A percentile compares a stretch with the other conserved stretches of the same genome.
phyloP scores from a whole-genome alignment of 2,797 vertebrate species.

The Mormyrus proboscirostris region DNA sequence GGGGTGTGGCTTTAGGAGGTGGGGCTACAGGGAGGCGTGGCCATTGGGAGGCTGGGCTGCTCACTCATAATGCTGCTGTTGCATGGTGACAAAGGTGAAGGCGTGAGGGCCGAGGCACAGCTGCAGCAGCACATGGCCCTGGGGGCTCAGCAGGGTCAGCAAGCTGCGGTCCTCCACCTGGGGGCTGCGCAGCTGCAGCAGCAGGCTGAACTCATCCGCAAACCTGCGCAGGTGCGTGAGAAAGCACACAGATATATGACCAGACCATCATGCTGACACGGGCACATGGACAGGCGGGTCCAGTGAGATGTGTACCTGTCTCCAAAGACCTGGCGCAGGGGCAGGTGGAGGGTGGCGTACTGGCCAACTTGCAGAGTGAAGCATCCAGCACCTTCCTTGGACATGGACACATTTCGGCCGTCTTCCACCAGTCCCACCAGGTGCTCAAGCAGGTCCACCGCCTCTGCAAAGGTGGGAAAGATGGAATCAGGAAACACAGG shows the following conservation, averaged over 20 bases:
- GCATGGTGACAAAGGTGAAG: slow-evolving; percentile 69
- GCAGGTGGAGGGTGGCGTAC: slow-evolving; percentile 72
- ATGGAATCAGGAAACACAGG: slow-evolving; percentile 21
- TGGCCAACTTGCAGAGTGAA: slow-evolving; percentile 68
- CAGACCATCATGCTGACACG: background rate
- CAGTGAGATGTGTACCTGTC: slow-evolving; percentile 53
- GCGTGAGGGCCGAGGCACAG: slow-evolving; percentile 60
- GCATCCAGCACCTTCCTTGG: slow-evolving; percentile 56
- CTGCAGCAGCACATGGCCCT: slow-evolving; percentile 68
- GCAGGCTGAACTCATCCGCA: slow-evolving; percentile 72
- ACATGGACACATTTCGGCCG: slow-evolving; percentile 63
- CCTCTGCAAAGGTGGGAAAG: slow-evolving; percentile 50
- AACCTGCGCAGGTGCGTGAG: slow-evolving; percentile 56
- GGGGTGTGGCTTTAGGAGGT: background rate
- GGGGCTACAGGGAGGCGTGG: background rate
- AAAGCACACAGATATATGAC: background rate
- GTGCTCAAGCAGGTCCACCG: slow-evolving; percentile 69
- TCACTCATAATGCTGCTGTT: slow-evolving; percentile 81
- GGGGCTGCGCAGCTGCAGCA: slow-evolving; percentile 65
- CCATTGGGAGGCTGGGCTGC: slow-evolving; percentile 28
- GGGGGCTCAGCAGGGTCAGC: slow-evolving; percentile 66
- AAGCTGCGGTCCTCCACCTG: slow-evolving; percentile 67
- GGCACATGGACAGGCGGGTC: background rate
- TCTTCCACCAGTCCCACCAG: slow-evolving; percentile 51
- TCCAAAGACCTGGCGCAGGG: slow-evolving; percentile 61